Conservation (phyloP, 92 coral and sea anemone species). For the Bergia puertoricense region DNA sequence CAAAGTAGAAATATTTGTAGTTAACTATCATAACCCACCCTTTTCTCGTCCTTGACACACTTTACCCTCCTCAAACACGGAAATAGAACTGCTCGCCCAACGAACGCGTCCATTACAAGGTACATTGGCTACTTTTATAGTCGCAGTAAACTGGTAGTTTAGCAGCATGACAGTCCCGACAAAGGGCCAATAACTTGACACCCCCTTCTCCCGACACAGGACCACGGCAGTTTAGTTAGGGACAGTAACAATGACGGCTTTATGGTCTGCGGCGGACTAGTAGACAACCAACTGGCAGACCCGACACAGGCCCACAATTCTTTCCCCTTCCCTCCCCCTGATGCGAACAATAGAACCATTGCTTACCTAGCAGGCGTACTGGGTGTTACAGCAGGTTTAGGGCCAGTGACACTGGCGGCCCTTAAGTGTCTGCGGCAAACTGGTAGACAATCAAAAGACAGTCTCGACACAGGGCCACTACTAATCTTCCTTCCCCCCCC, state of each 20-base stretch:
- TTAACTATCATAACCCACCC: no score
- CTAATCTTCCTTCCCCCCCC: background rate
- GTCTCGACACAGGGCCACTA: conserved; percentile 87
- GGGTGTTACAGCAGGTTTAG: conserved; percentile 41
- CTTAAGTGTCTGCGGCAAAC: conserved; percentile 92
- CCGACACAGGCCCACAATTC: background rate
- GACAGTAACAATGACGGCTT: conserved; percentile 48
- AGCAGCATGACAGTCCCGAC: no score
- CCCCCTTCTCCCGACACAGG: no score
- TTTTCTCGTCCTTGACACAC: no score
- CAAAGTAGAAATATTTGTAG: no score
- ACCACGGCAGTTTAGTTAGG: no score
- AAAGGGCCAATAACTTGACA: no score
- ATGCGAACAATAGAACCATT: background rate
- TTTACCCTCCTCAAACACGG: no score
- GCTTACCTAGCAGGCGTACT: conserved; percentile 44
- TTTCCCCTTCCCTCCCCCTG: background rate
- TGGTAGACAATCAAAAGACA: conserved; percentile 91
- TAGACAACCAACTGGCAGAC: conserved; percentile 88
- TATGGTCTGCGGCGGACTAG: conserved; percentile 87
- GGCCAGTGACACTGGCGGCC: conserved; percentile 53
- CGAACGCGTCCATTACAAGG: no score
- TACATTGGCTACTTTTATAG: no score
- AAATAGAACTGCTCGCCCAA: no score
- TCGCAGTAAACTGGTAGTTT: no score